Conservation (phyloP, 2,888 invertebrate genomes). For the Fabriciana adippe region DNA sequence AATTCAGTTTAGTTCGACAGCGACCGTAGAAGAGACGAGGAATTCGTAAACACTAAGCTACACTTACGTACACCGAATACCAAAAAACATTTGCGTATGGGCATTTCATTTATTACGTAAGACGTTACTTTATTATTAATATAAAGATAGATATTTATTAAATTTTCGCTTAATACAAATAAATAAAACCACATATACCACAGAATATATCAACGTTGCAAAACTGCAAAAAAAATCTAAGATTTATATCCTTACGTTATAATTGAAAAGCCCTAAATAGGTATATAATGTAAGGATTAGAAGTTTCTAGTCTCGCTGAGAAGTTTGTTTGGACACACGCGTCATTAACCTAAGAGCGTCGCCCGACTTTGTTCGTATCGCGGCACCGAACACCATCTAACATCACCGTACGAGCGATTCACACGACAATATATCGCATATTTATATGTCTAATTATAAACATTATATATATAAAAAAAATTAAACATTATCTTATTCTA, state of each 20-base stretch:
- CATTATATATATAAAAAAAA: neutral
- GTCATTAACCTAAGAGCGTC: constrained; percentile 68
- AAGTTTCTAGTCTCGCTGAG: constrained; percentile 67
- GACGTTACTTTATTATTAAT: neutral
- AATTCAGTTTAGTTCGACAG: constrained; percentile 53
- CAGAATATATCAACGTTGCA: neutral
- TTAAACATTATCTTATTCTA: neutral
- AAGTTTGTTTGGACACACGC: constrained; percentile 75
- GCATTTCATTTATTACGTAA: constrained; percentile 22
- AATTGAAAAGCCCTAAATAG: constrained; percentile 10
- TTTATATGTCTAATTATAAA: neutral
- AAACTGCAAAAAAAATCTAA: neutral
- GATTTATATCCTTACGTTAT: neutral
- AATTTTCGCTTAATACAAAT: neutral
- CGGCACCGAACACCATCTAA: constrained; percentile 37
- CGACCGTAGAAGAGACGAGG: constrained; percentile 48
- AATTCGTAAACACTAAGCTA: constrained; percentile 53
- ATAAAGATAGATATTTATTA: neutral
- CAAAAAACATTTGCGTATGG: constrained; percentile 43
- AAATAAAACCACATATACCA: neutral
- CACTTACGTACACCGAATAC: constrained; percentile 44
- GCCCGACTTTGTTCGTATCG: constrained; percentile 63
- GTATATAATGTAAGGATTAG: constrained; percentile 37
- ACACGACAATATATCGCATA: constrained; percentile 7
- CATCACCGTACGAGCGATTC: constrained; percentile 22